Percentiles rank a stretch among this genome's conserved stretches.
Evolutionary conservation across 2,888 invertebrate species (phyloP).

Genomic region (Aradus depressus): DNA sequence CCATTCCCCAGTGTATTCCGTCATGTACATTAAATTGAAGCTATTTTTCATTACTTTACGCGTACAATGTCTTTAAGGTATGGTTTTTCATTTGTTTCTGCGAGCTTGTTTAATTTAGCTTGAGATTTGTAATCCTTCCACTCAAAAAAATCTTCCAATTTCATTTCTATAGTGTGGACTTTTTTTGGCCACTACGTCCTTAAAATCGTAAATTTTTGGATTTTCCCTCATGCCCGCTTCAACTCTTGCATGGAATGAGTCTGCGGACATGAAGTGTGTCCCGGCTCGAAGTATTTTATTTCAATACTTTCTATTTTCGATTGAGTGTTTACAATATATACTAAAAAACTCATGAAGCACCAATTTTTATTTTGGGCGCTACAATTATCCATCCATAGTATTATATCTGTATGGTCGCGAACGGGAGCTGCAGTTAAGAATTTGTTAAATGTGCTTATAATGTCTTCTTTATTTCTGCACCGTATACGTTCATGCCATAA

Average conservation of each 20-base stretch:
- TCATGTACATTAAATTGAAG: no score
- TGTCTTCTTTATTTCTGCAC: constrained; percentile 17
- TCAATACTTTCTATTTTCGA: constrained; percentile 13
- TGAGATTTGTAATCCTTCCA: constrained; percentile 9
- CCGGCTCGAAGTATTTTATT: constrained; percentile 30
- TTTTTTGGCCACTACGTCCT: not conserved
- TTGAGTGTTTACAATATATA: constrained; percentile 23
- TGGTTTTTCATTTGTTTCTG: no score
- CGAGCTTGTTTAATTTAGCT: constrained; percentile 6
- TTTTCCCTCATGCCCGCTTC: not conserved
- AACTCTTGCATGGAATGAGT: constrained; percentile 33
- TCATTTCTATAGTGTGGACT: constrained; percentile 2
- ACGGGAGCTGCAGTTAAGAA: constrained; percentile 22
- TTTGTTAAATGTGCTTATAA: constrained; percentile 24
- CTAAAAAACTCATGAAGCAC: no score
- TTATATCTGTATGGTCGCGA: constrained; percentile 25
- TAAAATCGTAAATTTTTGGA: constrained; percentile 3
- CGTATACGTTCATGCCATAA: constrained; percentile 26
- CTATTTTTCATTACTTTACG: no score
- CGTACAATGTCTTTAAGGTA: no score
- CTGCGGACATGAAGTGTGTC: constrained; percentile 34
- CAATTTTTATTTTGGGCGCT: no score
- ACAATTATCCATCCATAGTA: constrained; percentile 28
- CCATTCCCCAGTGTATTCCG: no score
- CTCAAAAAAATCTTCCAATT: constrained; percentile 7